phyloP scores from a whole-genome alignment of 2,113 vertebrate genomes.

The Mustelus asterias region DNA sequence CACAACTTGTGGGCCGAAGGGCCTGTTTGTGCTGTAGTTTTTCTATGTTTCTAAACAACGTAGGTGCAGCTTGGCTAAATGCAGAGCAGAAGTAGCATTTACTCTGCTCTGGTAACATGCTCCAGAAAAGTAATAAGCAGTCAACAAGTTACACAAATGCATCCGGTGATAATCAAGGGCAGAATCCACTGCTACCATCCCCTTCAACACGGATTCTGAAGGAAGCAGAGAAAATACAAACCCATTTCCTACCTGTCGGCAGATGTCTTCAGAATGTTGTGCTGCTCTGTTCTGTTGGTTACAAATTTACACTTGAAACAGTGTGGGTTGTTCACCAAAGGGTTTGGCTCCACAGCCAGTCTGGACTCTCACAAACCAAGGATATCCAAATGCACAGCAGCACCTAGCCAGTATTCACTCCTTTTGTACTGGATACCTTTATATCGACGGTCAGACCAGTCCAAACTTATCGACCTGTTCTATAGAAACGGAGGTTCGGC shows the following conservation, averaged over 20 bases:
- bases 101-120: too few species aligned
- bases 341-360: not conserved
- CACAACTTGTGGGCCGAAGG: too few species aligned
- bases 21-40: too few species aligned
- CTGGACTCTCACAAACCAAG: not conserved
- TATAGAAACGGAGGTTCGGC: not conserved
- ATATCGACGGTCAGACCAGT: not conserved
- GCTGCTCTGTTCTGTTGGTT: not conserved
- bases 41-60: too few species aligned
- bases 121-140: not conserved
- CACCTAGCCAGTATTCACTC: not conserved
- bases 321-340: not conserved
- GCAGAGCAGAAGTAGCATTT: not conserved
- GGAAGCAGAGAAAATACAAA: not conserved
- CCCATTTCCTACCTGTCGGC: slow-evolving; percentile 7
- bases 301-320: not conserved
- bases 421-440: not conserved
- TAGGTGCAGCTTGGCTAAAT: not conserved
- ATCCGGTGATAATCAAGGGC: not conserved
- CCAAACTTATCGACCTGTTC: not conserved
- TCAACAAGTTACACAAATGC: not conserved
- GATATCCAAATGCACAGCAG: not conserved
- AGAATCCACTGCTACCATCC: not conserved
- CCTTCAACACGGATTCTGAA: not conserved
- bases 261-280: not conserved